These are phyloP conservation scores for Napeogenes inachia DNA, from an alignment of 2,888 invertebrate genomes.

Conservation along the genomic window DNA sequence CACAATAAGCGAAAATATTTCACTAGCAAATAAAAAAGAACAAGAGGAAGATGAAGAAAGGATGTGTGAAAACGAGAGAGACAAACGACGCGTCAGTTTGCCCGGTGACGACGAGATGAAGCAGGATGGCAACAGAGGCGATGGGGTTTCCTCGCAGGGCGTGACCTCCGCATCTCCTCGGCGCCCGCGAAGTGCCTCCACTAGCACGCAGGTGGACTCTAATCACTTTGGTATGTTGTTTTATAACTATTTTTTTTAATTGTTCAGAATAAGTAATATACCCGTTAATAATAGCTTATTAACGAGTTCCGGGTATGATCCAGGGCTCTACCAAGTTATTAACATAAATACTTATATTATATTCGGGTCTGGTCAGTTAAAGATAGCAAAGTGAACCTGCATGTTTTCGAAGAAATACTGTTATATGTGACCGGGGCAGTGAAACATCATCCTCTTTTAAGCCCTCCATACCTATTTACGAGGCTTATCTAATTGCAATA, in stretches of 20 bases:
- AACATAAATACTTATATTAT: too few species aligned
- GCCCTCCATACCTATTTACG: too few species aligned
- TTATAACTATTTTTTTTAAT: background rate
- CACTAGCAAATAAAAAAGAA: constrained; percentile 64
- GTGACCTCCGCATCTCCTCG: constrained; percentile 79
- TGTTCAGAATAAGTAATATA: too few species aligned
- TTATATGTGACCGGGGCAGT: too few species aligned
- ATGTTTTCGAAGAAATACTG: too few species aligned
- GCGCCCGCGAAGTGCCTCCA: constrained; percentile 87
- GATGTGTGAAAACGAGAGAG: constrained; percentile 63
- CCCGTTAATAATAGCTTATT: too few species aligned
- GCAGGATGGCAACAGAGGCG: constrained; percentile 59
- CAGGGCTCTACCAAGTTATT: too few species aligned
- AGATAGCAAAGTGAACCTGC: too few species aligned
- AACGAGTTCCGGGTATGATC: too few species aligned
- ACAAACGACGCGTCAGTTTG: constrained; percentile 79
- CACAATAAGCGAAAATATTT: constrained; percentile 84
- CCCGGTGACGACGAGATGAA: constrained; percentile 74
- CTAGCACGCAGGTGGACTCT: constrained; percentile 89
- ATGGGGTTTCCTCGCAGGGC: constrained; percentile 59
- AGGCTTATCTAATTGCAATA: too few species aligned
- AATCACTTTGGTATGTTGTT: constrained; percentile 85
- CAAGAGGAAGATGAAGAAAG: constrained; percentile 57
- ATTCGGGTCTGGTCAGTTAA: too few species aligned
- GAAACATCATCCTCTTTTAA: too few species aligned